Conservation (phyloP, 2,888 invertebrate species). For the Pantelozetes paolii region DNA sequence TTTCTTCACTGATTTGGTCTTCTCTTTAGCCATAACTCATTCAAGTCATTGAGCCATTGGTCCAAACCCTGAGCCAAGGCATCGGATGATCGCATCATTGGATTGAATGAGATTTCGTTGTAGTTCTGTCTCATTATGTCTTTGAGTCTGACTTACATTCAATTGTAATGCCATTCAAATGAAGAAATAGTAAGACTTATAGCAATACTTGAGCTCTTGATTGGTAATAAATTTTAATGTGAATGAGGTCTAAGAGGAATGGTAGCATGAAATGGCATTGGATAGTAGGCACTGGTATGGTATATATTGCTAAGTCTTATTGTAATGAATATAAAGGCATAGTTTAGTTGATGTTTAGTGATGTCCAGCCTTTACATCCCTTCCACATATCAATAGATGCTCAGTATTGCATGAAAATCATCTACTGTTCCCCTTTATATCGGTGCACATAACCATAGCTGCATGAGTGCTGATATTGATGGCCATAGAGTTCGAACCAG, state of each 20-base stretch:
- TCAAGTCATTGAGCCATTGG: slow-evolving; percentile 4
- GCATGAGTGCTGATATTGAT: slow-evolving; percentile 33
- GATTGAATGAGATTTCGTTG: slow-evolving; percentile 19
- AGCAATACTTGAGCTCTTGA: slow-evolving; percentile 20
- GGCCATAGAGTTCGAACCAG: neutral
- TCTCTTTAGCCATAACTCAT: slow-evolving; percentile 5
- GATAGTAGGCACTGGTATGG: neutral
- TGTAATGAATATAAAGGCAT: slow-evolving; percentile 34
- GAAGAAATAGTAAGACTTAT: neutral
- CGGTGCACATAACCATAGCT: slow-evolving; percentile 21
- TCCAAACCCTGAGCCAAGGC: neutral
- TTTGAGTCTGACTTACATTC: neutral
- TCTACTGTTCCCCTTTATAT: slow-evolving; percentile 32
- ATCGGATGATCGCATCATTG: slow-evolving; percentile 30
- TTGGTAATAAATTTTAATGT: slow-evolving; percentile 40
- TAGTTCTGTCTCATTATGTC: slow-evolving; percentile 18
- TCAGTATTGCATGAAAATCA: slow-evolving; percentile 34
- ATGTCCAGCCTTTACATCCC: neutral
- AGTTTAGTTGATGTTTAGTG: slow-evolving; percentile 9
- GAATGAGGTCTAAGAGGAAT: slow-evolving; percentile 15
- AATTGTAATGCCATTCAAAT: slow-evolving; percentile 22
- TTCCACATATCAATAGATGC: slow-evolving; percentile 7
- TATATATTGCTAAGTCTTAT: neutral
- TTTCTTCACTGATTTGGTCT: slow-evolving; percentile 30
- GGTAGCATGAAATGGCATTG: no score